Evolutionary conservation across 2,888 invertebrate species (phyloP).

Genomic region (Lochmaea crataegi): DNA sequence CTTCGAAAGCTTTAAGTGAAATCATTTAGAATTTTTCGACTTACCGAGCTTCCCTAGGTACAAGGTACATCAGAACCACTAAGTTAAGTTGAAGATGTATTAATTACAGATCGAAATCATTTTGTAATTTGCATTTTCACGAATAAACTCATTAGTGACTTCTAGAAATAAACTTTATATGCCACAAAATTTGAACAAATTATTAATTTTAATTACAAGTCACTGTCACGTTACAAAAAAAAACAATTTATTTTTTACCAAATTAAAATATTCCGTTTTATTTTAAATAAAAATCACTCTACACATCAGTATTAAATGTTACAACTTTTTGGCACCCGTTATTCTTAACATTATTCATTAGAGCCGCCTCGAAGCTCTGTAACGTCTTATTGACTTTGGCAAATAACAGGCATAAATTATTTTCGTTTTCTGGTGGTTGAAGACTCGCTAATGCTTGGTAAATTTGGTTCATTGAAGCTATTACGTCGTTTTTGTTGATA

Average conservation of each 20-base stretch:
- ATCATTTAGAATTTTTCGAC: too few relatives aligned
- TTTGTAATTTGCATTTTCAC: too few relatives aligned
- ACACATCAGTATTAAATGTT: constrained; percentile 53
- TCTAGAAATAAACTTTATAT: too few relatives aligned
- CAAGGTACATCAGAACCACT: too few relatives aligned
- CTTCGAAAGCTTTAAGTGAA: too few relatives aligned
- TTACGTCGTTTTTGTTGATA: constrained; percentile 56
- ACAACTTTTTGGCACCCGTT: constrained; percentile 57
- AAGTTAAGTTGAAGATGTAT: too few relatives aligned
- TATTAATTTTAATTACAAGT: too few relatives aligned
- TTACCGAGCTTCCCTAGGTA: too few relatives aligned
- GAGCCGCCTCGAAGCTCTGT: constrained; percentile 61
- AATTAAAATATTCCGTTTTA: neutral
- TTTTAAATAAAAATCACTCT: constrained; percentile 11
- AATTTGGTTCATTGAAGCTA: constrained; percentile 59
- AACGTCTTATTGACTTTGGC: constrained; percentile 62
- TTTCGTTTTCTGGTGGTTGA: constrained; percentile 59
- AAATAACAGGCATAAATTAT: constrained; percentile 60
- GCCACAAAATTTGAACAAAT: too few relatives aligned
- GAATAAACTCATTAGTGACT: too few relatives aligned
- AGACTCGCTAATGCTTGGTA: constrained; percentile 58
- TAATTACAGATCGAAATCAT: too few relatives aligned
- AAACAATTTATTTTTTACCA: neutral
- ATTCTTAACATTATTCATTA: constrained; percentile 55
- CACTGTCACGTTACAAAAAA: too few relatives aligned